phyloP scores from a whole-genome alignment of 1,140 invertebrate genomes.

The Olivierus martensii region DNA sequence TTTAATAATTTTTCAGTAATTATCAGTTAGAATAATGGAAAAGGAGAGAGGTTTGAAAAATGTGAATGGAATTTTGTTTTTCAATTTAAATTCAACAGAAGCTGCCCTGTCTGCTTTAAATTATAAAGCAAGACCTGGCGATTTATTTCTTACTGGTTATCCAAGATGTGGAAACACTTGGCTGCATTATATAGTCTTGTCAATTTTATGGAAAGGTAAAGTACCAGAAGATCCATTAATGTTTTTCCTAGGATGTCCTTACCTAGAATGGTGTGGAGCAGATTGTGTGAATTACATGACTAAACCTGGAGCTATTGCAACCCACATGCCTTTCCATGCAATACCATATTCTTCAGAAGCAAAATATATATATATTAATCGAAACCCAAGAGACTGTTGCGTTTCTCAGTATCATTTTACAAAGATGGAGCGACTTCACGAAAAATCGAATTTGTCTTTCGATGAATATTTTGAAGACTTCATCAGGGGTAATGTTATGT shows the following conservation, averaged over 20 bases:
- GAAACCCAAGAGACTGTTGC: slow-evolving; percentile 73
- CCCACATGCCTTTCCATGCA: neutral
- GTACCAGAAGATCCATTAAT: neutral
- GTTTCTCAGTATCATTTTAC: slow-evolving; percentile 56
- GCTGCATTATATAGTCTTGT: too few relatives aligned
- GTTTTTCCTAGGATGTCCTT: neutral
- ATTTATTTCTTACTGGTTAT: too few relatives aligned
- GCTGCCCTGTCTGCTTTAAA: slow-evolving; percentile 48
- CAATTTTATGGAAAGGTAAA: neutral
- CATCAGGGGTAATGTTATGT: slow-evolving; percentile 24
- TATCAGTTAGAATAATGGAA: too few relatives aligned
- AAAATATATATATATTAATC: slow-evolving; percentile 54
- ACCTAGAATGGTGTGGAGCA: neutral
- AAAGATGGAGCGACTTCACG: too few relatives aligned
- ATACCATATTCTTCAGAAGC: slow-evolving; percentile 19
- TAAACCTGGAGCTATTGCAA: neutral
- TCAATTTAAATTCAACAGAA: too few relatives aligned
- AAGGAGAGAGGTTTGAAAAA: too few relatives aligned
- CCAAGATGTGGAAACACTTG: too few relatives aligned
- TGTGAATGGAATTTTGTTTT: too few relatives aligned
- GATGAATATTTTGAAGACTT: slow-evolving; percentile 29
- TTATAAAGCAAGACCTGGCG: slow-evolving; percentile 25
- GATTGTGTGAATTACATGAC: neutral
- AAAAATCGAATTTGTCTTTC: slow-evolving; percentile 23
- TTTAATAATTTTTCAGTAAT: too few relatives aligned